A percentile compares a stretch with the other conserved stretches of the same genome.
These are phyloP conservation scores for Gallinago media DNA, from an alignment of 2,113 vertebrate species.

Conservation along the genomic window DNA sequence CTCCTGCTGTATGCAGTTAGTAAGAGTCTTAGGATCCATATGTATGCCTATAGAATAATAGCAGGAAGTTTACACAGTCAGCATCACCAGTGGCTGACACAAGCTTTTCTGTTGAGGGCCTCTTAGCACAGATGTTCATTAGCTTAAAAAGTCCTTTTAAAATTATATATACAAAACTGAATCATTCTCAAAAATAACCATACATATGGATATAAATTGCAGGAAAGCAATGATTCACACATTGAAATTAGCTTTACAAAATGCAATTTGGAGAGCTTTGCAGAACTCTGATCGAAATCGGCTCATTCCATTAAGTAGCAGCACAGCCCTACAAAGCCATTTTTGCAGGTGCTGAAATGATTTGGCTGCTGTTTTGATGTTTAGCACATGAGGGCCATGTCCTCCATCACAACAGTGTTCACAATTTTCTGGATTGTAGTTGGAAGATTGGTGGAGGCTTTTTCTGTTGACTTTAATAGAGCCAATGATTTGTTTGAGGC, in stretches of 20 bases:
- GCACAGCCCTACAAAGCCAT: not conserved
- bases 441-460: not conserved
- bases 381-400: not conserved
- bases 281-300: slow-evolving; percentile 32
- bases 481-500: not conserved
- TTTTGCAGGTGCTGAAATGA: slow-evolving; percentile 43
- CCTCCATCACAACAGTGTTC: not conserved
- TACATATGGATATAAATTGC: slow-evolving; percentile 67
- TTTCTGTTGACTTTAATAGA: not conserved
- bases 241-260: slow-evolving; percentile 62
- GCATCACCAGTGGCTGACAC: slow-evolving; percentile 47
- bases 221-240: slow-evolving; percentile 67
- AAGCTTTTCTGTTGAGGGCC: slow-evolving; percentile 54
- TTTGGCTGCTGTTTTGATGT: not conserved
- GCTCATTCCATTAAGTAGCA: slow-evolving; percentile 30
- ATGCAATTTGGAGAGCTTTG: slow-evolving; percentile 35
- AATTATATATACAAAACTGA: slow-evolving; percentile 66
- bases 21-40: not conserved
- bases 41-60: not conserved
- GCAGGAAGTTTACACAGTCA: slow-evolving; percentile 46
- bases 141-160: slow-evolving; percentile 64
- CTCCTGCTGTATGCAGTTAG: not conserved
- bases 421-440: not conserved
- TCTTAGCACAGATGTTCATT: slow-evolving; percentile 68
- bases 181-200: slow-evolving; percentile 70